A percentile compares a stretch with the other conserved stretches of the same genome.
phyloP scores from a whole-genome alignment of 2,888 invertebrate species.

The Hyalella azteca region DNA sequence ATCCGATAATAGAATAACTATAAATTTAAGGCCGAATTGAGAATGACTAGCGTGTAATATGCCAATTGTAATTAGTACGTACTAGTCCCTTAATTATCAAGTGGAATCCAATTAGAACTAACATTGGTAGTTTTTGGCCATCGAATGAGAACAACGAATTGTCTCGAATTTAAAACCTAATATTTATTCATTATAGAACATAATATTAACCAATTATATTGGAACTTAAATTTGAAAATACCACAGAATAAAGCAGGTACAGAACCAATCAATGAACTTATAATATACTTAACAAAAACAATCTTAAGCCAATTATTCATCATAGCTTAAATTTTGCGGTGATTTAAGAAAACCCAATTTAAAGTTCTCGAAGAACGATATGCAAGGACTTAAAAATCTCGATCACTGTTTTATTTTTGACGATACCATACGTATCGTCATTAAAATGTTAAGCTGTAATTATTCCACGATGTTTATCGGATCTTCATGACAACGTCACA shows the following conservation, averaged over 20 bases:
- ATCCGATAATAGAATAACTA: background rate
- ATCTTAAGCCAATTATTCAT: background rate
- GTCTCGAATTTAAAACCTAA: background rate
- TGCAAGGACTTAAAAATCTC: too few relatives aligned
- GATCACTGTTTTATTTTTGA: too few relatives aligned
- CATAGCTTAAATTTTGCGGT: too few relatives aligned
- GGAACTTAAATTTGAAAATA: conserved; percentile 12
- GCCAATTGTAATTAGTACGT: conserved; percentile 2
- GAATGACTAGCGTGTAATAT: conserved; percentile 17
- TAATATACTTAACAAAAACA: background rate
- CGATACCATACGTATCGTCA: too few relatives aligned
- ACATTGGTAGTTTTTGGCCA: conserved; percentile 19
- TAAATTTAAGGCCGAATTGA: conserved; percentile 3
- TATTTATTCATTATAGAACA: background rate
- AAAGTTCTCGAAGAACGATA: too few relatives aligned
- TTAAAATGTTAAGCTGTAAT: too few relatives aligned
- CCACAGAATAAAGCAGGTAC: conserved; percentile 24
- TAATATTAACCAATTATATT: background rate
- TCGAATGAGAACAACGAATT: background rate
- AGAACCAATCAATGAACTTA: conserved; percentile 1
- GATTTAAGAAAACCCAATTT: too few relatives aligned
- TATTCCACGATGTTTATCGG: too few relatives aligned
- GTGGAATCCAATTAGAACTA: conserved; percentile 6
- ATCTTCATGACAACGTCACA: too few relatives aligned
- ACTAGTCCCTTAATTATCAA: background rate